Conservation (phyloP, 2,888 invertebrate genomes). For the Drosophila paranaensis region DNA sequence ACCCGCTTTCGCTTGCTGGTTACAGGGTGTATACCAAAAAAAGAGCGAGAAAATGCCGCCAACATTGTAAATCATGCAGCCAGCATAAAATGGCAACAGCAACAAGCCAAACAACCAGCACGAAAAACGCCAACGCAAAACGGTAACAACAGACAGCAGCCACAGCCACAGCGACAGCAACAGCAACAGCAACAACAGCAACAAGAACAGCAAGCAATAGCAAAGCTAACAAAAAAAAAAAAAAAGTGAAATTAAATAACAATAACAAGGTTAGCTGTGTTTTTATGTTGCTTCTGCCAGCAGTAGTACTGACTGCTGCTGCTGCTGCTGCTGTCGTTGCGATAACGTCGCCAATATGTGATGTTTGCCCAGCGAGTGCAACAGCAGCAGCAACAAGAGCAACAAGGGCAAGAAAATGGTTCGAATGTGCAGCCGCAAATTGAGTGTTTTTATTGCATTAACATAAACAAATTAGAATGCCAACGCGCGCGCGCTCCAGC, state of each 20-base stretch:
- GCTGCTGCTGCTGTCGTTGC: slow-evolving; percentile 35
- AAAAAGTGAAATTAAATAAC: slow-evolving; percentile 77
- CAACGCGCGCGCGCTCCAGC: slow-evolving; percentile 41
- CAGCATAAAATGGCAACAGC: slow-evolving; percentile 50
- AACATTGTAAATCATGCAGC: slow-evolving; percentile 54
- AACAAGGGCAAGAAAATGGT: slow-evolving; percentile 46
- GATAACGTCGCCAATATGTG: slow-evolving; percentile 66
- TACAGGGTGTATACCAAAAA: background rate
- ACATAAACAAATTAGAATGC: slow-evolving; percentile 81
- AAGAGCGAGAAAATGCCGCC: slow-evolving; percentile 38
- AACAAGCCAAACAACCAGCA: slow-evolving; percentile 53
- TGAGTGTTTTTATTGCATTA: slow-evolving; percentile 81
- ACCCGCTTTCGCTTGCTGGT: background rate
- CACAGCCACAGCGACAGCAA: slow-evolving; percentile 20
- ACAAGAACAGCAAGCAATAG: slow-evolving; percentile 7
- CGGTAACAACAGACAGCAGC: slow-evolving; percentile 36
- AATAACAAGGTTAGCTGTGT: slow-evolving; percentile 75
- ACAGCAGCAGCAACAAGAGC: slow-evolving; percentile 29
- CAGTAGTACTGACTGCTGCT: slow-evolving; percentile 1
- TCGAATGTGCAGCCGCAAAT: slow-evolving; percentile 70
- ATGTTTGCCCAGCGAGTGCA: slow-evolving; percentile 31
- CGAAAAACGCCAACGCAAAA: slow-evolving; percentile 51
- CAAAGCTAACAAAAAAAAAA: slow-evolving; percentile 35
- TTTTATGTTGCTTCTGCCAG: slow-evolving; percentile 39
- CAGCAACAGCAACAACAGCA: slow-evolving; percentile 23